Conservation (phyloP, 2,888 invertebrate genomes). For the Nomada goodeniana region DNA sequence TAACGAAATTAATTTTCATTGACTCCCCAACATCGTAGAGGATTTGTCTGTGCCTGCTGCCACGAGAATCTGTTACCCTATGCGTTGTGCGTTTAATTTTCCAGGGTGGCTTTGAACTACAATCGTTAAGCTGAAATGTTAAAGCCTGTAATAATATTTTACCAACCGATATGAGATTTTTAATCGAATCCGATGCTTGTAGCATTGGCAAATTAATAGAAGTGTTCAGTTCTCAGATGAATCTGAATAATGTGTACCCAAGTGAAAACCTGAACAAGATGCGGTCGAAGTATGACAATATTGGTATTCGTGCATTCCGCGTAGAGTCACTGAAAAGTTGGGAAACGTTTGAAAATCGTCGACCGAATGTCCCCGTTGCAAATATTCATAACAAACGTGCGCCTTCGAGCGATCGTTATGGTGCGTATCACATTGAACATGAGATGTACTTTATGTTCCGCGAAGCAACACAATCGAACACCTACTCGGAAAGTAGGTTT, state of each 20-base stretch:
- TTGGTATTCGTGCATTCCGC: not conserved
- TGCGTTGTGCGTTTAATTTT: no score
- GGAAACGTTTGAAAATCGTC: conserved; percentile 32
- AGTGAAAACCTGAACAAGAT: conserved; percentile 21
- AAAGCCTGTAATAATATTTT: not conserved
- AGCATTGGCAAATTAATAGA: not conserved
- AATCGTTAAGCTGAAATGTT: not conserved
- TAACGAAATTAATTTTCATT: conserved; percentile 47
- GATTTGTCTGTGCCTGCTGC: not conserved
- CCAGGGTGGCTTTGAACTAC: not conserved
- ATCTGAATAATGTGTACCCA: not conserved
- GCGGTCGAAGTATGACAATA: not conserved
- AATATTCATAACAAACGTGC: not conserved
- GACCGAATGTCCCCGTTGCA: conserved; percentile 27
- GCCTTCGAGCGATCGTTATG: not conserved
- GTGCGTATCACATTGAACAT: not conserved
- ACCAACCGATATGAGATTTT: no score
- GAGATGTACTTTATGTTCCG: not conserved
- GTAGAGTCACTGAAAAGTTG: conserved; percentile 11
- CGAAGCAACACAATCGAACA: not conserved
- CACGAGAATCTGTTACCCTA: not conserved
- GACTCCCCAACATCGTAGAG: conserved; percentile 2
- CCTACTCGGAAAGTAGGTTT: not conserved
- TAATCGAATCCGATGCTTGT: no score
- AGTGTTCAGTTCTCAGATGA: not conserved